These are phyloP conservation scores for Nycticryphes semicollaris DNA, from an alignment of 2,113 vertebrate species.

Conservation along the genomic window DNA sequence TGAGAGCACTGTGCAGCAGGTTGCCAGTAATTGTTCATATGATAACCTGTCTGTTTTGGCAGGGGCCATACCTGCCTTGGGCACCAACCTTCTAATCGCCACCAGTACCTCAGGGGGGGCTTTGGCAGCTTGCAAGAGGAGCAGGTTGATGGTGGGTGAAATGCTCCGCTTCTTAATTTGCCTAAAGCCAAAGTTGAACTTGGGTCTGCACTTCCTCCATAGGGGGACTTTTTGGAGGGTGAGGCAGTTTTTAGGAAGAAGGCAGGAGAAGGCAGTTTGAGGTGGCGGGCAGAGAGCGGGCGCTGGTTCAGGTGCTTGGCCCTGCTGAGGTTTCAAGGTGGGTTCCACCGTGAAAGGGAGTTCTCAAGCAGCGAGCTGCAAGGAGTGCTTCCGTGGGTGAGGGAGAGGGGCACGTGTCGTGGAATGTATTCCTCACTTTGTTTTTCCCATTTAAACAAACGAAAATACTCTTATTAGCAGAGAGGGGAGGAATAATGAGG, in stretches of 20 bases:
- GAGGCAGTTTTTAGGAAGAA: background rate
- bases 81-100: background rate
- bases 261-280: slow-evolving; percentile 8
- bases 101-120: fast-evolving
- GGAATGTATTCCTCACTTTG: background rate
- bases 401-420: background rate
- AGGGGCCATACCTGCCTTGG: background rate
- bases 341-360: background rate
- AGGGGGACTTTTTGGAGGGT: background rate
- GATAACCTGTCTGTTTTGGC: background rate
- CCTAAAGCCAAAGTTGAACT: background rate
- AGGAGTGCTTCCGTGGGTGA: slow-evolving; percentile 6
- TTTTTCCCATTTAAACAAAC: slow-evolving; percentile 6
- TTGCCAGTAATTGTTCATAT: background rate
- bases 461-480: background rate
- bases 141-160: background rate
- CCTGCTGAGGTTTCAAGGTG: background rate
- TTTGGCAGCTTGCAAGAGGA: background rate
- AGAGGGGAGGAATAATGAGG: background rate
- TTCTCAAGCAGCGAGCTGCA: background rate
- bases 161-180: background rate
- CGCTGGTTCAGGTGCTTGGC: background rate
- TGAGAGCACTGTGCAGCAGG: background rate
- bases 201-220: background rate
- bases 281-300: background rate